Conservation (phyloP, 2,113 vertebrate genomes). For the Silurus asotus region DNA sequence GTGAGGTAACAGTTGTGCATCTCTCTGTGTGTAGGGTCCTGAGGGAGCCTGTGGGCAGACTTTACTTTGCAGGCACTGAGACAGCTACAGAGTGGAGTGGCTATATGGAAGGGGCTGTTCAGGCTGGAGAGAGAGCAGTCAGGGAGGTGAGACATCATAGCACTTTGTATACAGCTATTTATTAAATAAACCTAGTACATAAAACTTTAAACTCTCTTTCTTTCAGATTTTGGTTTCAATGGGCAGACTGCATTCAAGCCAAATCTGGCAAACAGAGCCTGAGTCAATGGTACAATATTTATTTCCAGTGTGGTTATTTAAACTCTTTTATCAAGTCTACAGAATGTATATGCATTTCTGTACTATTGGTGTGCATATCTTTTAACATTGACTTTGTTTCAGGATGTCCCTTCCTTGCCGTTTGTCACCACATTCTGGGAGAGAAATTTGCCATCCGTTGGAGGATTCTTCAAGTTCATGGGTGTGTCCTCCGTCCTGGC, state of each 20-base stretch:
- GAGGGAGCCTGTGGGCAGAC: constrained; percentile 81
- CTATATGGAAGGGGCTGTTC: constrained; percentile 95
- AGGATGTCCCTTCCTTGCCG: constrained; percentile 86
- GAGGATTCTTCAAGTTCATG: constrained; percentile 81
- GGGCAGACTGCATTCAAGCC: constrained; percentile 82
- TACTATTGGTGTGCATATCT: not conserved
- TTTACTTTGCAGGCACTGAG: constrained; percentile 95
- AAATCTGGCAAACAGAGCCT: constrained; percentile 88
- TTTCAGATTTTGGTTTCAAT: constrained; percentile 82
- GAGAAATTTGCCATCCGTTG: constrained; percentile 87
- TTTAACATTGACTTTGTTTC: not conserved
- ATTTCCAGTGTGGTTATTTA: not conserved
- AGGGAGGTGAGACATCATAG: constrained; percentile 81
- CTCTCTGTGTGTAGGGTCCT: constrained; percentile 77
- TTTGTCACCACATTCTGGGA: constrained; percentile 88
- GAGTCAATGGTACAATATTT: constrained; percentile 73
- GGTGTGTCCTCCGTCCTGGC: constrained; percentile 79
- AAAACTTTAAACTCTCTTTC: constrained; percentile 28
- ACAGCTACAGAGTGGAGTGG: constrained; percentile 95
- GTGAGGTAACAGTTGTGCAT: not conserved
- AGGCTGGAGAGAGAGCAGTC: constrained; percentile 92
- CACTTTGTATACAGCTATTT: not conserved
- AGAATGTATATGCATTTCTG: not conserved
- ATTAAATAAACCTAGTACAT: not conserved
- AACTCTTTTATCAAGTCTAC: not conserved